Percentiles rank a stretch among this genome's conserved stretches.
phyloP scores from a whole-genome alignment of 30 jellyfish, hydroid and myxozoan genomes.

The Catostylus mosaicus region DNA sequence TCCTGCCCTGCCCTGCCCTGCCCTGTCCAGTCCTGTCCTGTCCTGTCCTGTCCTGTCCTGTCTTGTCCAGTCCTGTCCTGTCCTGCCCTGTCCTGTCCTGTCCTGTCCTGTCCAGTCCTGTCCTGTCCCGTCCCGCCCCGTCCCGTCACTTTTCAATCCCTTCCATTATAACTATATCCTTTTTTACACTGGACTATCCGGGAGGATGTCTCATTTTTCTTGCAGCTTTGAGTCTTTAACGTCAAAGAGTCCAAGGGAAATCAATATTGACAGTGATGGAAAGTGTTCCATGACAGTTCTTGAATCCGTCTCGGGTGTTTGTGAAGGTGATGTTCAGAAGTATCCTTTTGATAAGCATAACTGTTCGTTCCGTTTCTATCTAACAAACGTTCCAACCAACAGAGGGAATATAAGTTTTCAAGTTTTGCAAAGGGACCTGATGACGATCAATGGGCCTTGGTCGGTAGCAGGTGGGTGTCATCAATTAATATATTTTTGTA shows the following conservation, averaged over 20 bases:
- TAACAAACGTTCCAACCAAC: background rate
- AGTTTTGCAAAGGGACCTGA: background rate
- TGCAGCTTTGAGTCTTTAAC: background rate
- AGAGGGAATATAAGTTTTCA: background rate
- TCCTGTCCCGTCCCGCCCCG: background rate
- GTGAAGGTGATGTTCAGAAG: constrained; percentile 1
- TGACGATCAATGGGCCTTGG: constrained; percentile 29
- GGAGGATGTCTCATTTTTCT: background rate
- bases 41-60: constrained; percentile 2
- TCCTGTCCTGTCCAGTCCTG: background rate
- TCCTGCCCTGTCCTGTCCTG: background rate
- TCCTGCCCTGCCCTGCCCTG: constrained; percentile 2
- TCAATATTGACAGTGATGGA: constrained; percentile 5
- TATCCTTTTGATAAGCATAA: constrained; percentile 24
- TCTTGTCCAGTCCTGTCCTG: background rate
- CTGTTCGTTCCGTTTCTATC: constrained; percentile 9
- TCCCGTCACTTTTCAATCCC: background rate
- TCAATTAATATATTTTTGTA: background rate
- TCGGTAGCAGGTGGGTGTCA: background rate
- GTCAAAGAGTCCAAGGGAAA: background rate
- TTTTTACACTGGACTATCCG: background rate
- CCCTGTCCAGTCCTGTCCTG: background rate
- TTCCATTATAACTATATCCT: background rate
- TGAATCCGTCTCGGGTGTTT: background rate
- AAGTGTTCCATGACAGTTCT: background rate